A percentile compares a stretch with the other conserved stretches of the same genome.
Evolutionary conservation across 2,888 invertebrate genomes (phyloP).

Genomic region (Adelphocoris suturalis): DNA sequence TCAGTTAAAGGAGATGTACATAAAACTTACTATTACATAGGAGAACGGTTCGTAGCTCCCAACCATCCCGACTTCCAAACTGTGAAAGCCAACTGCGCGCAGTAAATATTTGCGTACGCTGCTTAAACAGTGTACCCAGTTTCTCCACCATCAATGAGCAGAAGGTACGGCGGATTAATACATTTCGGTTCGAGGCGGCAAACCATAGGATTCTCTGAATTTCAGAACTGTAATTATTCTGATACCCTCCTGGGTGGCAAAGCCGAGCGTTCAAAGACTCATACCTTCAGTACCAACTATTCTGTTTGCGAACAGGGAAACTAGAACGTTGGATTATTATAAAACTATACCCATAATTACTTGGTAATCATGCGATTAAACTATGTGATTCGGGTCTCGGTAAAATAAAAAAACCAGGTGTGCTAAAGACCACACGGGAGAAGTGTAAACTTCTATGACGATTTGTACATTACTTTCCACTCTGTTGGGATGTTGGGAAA

Average conservation of each 20-base stretch:
- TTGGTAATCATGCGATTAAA: no score
- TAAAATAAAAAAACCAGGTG: no score
- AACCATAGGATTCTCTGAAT: neutral
- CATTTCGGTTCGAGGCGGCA: neutral
- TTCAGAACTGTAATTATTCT: neutral
- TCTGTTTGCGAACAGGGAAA: no score
- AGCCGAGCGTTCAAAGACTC: neutral
- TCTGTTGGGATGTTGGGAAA: no score
- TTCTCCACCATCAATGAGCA: conserved; percentile 30
- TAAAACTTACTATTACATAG: conserved; percentile 57
- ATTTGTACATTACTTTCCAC: no score
- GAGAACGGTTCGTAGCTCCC: conserved; percentile 11
- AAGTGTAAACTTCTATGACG: no score
- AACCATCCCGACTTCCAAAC: neutral
- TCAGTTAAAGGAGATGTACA: conserved; percentile 64
- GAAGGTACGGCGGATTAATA: conserved; percentile 26
- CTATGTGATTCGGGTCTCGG: no score
- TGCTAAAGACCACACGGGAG: no score
- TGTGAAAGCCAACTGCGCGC: conserved; percentile 1
- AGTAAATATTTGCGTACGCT: conserved; percentile 44
- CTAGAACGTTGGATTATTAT: no score
- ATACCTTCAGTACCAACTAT: no score
- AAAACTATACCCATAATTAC: no score
- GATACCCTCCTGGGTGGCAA: neutral
- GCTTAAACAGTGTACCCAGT: conserved; percentile 31